phyloP scores from a whole-genome alignment of 2,797 vertebrate genomes.

The Alca torda region DNA sequence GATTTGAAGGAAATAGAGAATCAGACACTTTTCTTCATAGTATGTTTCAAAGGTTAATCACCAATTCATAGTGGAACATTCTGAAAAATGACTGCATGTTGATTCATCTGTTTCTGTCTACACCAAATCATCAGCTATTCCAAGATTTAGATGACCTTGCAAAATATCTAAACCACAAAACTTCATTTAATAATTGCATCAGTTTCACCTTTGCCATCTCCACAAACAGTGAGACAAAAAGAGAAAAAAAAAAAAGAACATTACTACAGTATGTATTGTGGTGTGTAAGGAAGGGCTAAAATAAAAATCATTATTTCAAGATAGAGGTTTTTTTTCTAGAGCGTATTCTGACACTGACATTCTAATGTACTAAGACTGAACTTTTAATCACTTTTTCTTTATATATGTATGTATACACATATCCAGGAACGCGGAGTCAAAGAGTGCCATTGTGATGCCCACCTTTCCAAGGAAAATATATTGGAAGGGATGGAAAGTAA shows the following conservation, averaged over 20 bases:
- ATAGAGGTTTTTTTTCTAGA: not conserved
- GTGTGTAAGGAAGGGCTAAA: not conserved
- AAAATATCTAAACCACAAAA: constrained; percentile 28
- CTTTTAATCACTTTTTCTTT: not conserved
- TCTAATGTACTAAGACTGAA: not conserved
- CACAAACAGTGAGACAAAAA: not conserved
- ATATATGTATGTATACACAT: not conserved
- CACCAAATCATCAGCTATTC: not conserved
- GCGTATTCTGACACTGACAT: not conserved
- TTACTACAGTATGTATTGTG: not conserved
- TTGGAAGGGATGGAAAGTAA: not conserved
- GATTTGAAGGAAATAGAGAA: constrained; percentile 18
- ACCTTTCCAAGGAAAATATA: not conserved
- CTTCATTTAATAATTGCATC: constrained; percentile 34
- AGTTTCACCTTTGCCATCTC: constrained; percentile 31
- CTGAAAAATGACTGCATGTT: constrained; percentile 40
- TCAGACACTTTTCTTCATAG: not conserved
- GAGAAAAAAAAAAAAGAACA: no score
- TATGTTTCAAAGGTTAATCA: constrained; percentile 55
- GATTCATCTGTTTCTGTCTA: constrained; percentile 28
- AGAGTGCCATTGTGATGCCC: not conserved
- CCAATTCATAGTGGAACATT: constrained; percentile 40
- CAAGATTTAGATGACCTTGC: constrained; percentile 18
- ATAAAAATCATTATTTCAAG: not conserved
- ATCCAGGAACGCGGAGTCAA: not conserved